phyloP scores from a whole-genome alignment of 2,113 vertebrate genomes.

The Pygathrix nemaeus region DNA sequence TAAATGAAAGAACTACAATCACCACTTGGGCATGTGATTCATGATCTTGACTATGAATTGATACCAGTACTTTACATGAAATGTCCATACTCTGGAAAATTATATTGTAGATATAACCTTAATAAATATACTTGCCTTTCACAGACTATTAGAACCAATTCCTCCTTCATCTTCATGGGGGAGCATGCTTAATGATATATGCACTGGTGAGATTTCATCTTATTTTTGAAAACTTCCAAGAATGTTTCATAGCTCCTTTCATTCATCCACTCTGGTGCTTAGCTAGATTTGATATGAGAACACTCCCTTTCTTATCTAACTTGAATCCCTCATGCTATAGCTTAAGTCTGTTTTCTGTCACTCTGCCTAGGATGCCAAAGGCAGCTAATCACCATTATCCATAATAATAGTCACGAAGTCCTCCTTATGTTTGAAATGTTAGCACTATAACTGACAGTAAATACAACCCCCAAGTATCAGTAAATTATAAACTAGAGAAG shows the following conservation, averaged over 20 bases:
- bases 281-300: conserved; percentile 44
- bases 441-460: conserved; percentile 24
- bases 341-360: conserved; percentile 28
- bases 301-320: conserved; percentile 1
- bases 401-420: background rate
- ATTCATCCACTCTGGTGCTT: conserved; percentile 2
- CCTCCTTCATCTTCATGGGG: background rate
- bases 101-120: background rate
- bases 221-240: conserved; percentile 16
- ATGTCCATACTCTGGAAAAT: background rate
- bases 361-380: conserved; percentile 30
- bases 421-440: conserved; percentile 45
- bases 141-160: background rate
- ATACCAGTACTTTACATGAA: conserved; percentile 25
- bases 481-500: conserved; percentile 45
- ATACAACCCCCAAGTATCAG: conserved; percentile 25
- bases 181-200: background rate
- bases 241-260: background rate
- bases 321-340: conserved; percentile 35
- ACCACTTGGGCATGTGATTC: background rate
- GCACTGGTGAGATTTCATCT: background rate
- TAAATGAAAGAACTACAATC: conserved; percentile 7
- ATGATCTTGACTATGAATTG: background rate
- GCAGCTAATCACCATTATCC: conserved; percentile 27
- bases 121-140: background rate